These are phyloP conservation scores for Andrena marginata DNA, from an alignment of 2,888 invertebrate genomes.

Conservation along the genomic window DNA sequence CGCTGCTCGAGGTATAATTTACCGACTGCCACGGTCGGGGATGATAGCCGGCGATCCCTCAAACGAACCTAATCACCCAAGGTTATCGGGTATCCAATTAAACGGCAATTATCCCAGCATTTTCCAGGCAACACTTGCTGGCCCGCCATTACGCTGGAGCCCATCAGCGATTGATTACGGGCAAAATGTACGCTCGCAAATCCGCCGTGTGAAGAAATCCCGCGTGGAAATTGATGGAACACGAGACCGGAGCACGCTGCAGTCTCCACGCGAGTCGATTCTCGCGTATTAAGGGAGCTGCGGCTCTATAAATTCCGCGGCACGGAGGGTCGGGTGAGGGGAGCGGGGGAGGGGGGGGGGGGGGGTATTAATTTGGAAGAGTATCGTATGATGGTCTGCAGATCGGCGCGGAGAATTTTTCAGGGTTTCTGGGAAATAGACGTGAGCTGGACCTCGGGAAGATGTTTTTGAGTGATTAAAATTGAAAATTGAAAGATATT, in stretches of 20 bases:
- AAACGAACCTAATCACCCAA: slow-evolving; percentile 69
- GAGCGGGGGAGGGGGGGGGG: background rate
- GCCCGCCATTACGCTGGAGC: slow-evolving; percentile 64
- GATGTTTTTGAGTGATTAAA: no score
- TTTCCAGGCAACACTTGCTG: slow-evolving; percentile 66
- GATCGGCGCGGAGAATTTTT: no score
- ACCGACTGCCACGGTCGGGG: slow-evolving; percentile 20
- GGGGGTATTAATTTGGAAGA: background rate
- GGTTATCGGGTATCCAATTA: slow-evolving; percentile 76
- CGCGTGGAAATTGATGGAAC: slow-evolving; percentile 29
- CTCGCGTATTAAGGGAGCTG: background rate
- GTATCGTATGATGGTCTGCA: no score
- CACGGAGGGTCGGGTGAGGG: background rate
- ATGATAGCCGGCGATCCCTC: slow-evolving; percentile 28
- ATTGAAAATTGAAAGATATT: no score
- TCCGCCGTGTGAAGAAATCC: slow-evolving; percentile 40
- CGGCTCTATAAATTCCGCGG: background rate
- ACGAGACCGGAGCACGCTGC: slow-evolving; percentile 21
- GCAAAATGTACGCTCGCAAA: slow-evolving; percentile 30
- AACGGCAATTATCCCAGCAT: slow-evolving; percentile 72
- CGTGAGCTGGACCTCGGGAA: no score
- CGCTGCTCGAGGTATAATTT: slow-evolving; percentile 29
- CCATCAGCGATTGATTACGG: slow-evolving; percentile 69
- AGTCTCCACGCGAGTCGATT: background rate
- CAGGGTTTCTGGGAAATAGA: no score